Base-by-base conservation (phyloP, 2,797 vertebrate genomes). In the Pangasius djambal region DNA sequence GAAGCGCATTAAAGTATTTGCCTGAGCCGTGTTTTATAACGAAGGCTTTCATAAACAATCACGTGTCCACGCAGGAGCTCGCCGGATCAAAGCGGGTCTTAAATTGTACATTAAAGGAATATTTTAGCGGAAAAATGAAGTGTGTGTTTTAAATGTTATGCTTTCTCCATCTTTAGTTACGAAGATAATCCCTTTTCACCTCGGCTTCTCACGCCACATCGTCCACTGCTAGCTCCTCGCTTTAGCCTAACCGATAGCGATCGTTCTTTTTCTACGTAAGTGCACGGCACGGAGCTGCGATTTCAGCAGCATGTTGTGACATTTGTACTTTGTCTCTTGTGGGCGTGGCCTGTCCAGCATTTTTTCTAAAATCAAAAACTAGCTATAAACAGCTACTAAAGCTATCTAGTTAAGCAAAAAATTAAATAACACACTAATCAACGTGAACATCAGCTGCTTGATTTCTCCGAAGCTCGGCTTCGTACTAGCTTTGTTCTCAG, bases 1-100 rank as follows among this genome's bases (percentile, higher is more conserved):
- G 85, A 82, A 90, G 63, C 25, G 13, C 69, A 89, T 86, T 90
- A 88, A 37, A 78, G 55, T 79, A 75, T 83, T 95, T 94, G 92
- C 93, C 93, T 92, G 93, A 91, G 40, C 63, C 65, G 57, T 87
- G 78, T 89, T 89, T 75, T 34, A 65, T 67, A 85, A 83, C 59
- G 72, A 84, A 57, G 79, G 20, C 40, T 20, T 44, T 44, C 37
- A 25, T 48, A 28, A 25, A 75, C 40, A 6, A 48, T n/a, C 44
- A 10, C 12, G 40, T 48, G 6, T n/a, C 31, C 63, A 67, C 4
- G 28, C 28, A n/a, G 63, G 28, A 67, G 28, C 59, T 1, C 16
- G 6, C 44, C 44, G 72, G 40, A 75, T 22, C 70, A 44, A 25
- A 25, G 72, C 37, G 2, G 37, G 37, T 40, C 18, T 74, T 44